Conservation (phyloP, 2,113 vertebrate species). For the Orthonyx spaldingii region DNA sequence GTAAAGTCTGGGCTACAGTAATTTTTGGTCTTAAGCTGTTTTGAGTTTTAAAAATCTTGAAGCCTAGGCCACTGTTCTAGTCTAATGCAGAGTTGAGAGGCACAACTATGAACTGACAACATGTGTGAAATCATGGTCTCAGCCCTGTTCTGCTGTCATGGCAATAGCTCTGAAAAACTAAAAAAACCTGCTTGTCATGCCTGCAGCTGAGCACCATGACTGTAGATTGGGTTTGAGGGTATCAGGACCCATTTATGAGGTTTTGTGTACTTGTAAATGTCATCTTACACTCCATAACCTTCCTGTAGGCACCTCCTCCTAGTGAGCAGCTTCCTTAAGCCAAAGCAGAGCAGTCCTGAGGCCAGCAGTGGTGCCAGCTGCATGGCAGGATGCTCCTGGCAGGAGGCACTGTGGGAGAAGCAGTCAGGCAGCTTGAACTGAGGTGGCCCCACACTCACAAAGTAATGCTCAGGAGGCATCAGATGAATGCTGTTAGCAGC, state of each 20-base stretch:
- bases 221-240: neutral
- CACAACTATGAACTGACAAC: fast-evolving
- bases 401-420: neutral
- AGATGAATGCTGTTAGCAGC: neutral
- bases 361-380: neutral
- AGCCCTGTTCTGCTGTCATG: neutral
- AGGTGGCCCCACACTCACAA: neutral
- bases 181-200: neutral
- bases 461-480: neutral
- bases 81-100: neutral
- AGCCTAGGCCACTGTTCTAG: neutral
- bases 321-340: neutral
- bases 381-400: neutral
- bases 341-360: neutral
- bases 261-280: neutral
- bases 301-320: neutral
- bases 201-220: neutral
- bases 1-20: neutral
- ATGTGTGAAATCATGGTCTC: neutral
- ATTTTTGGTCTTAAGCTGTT: neutral
- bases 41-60: neutral
- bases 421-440: neutral
- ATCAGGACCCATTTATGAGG: neutral
- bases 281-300: neutral
- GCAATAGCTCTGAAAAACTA: neutral